phyloP scores from a whole-genome alignment of 2,113 vertebrate genomes.

The Calyptommatus sinebrachiatus region DNA sequence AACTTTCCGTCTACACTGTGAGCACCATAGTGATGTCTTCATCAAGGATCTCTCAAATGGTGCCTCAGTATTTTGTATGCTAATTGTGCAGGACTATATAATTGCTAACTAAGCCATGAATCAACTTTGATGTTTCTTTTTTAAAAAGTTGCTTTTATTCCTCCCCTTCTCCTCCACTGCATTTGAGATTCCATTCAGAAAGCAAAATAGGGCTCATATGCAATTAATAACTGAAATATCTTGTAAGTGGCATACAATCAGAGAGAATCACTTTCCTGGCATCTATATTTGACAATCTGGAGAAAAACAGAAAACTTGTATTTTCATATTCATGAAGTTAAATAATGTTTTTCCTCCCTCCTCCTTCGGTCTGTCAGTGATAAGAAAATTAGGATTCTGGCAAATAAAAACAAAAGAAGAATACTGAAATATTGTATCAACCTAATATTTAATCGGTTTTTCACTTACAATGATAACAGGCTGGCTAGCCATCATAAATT shows the following conservation, averaged over 20 bases:
- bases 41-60: background rate
- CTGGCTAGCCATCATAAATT: conserved; percentile 2
- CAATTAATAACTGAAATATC: background rate
- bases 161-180: background rate
- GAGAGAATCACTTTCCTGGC: background rate
- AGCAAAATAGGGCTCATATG: background rate
- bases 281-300: background rate
- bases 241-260: background rate
- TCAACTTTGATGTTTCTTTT: background rate
- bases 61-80: background rate
- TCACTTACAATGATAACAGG: background rate
- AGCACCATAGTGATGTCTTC: background rate
- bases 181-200: background rate
- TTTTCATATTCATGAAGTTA: background rate
- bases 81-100: background rate
- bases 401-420: conserved; percentile 6
- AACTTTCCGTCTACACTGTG: background rate
- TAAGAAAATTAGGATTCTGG: conserved; percentile 19
- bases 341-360: background rate
- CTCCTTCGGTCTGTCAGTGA: background rate
- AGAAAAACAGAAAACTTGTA: background rate
- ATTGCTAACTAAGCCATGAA: background rate
- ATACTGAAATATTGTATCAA: conserved; percentile 36
- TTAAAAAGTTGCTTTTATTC: no score
- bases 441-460: background rate